Conservation (phyloP, 1,140 invertebrate genomes). For the Bombyx mandarina region DNA sequence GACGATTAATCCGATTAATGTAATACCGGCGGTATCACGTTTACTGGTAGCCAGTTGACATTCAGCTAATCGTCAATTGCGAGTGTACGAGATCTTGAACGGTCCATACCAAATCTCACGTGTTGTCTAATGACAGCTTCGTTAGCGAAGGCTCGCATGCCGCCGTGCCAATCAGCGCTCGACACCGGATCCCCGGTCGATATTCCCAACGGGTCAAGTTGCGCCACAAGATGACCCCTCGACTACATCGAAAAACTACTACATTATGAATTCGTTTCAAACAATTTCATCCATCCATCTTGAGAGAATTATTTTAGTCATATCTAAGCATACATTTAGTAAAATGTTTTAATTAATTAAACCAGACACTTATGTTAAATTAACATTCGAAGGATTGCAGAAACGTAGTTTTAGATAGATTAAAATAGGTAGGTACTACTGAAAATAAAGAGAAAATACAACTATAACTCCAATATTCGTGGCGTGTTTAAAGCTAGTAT, state of each 20-base stretch:
- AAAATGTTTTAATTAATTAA: no score
- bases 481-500: no score
- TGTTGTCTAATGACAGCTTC: conserved; percentile 68
- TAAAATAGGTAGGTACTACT: background rate
- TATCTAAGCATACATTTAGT: no score
- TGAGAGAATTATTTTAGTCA: no score
- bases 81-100: conserved; percentile 19
- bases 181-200: conserved; percentile 60
- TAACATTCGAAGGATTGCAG: no score
- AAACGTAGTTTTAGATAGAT: background rate
- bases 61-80: conserved; percentile 19
- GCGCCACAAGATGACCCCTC: conserved; percentile 94
- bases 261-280: no score
- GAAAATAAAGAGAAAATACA: conserved; percentile 1
- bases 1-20: no score
- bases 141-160: conserved; percentile 58
- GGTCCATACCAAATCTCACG: conserved; percentile 67
- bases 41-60: conserved; percentile 16
- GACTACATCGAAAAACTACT: conserved; percentile 74
- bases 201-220: conserved; percentile 93
- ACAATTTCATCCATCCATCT: no score
- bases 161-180: conserved; percentile 59
- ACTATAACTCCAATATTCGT: no score
- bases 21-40: no score
- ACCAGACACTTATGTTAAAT: no score